Evolutionary conservation across 2,888 invertebrate species (phyloP).

Genomic region (Amblyjoppa proteus): DNA sequence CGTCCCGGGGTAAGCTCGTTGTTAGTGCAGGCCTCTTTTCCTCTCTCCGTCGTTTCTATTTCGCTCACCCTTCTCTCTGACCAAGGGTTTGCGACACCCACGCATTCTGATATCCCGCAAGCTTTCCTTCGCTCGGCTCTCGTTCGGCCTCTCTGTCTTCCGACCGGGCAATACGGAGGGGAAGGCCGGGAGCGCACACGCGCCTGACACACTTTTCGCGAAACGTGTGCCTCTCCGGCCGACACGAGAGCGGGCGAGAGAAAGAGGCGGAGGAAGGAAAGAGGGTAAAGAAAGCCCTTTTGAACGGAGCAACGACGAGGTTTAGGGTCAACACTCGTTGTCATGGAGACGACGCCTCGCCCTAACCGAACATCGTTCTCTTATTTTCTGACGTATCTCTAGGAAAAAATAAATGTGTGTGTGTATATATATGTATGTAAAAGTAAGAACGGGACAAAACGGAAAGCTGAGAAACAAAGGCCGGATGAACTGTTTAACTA

Average conservation of each 20-base stretch:
- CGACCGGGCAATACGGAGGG: conserved; percentile 43
- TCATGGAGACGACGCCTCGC: conserved; percentile 78
- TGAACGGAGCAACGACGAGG: conserved; percentile 62
- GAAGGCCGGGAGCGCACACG: conserved; percentile 69
- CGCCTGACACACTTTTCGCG: conserved; percentile 77
- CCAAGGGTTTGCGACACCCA: conserved; percentile 57
- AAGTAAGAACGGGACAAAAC: not conserved
- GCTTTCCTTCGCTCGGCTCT: conserved; percentile 34
- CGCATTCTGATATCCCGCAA: conserved; percentile 38
- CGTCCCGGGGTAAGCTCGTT: conserved; percentile 55
- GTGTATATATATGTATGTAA: conserved; percentile 22
- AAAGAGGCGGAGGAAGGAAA: conserved; percentile 67
- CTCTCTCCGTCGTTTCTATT: not conserved
- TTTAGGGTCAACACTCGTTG: conserved; percentile 83
- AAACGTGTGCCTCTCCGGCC: conserved; percentile 73
- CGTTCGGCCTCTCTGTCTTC: conserved; percentile 6
- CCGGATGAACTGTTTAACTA: too few species aligned
- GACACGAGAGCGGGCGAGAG: conserved; percentile 47
- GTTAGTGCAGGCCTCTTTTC: conserved; percentile 62
- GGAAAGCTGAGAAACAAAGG: conserved; percentile 18
- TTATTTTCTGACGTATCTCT: conserved; percentile 22
- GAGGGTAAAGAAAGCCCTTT: conserved; percentile 59
- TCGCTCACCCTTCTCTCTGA: conserved; percentile 29
- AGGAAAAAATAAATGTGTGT: conserved; percentile 5
- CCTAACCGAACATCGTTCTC: conserved; percentile 68